These are phyloP conservation scores for Acromyrmex echinatior DNA, from an alignment of 1,140 invertebrate genomes.

Conservation along the genomic window DNA sequence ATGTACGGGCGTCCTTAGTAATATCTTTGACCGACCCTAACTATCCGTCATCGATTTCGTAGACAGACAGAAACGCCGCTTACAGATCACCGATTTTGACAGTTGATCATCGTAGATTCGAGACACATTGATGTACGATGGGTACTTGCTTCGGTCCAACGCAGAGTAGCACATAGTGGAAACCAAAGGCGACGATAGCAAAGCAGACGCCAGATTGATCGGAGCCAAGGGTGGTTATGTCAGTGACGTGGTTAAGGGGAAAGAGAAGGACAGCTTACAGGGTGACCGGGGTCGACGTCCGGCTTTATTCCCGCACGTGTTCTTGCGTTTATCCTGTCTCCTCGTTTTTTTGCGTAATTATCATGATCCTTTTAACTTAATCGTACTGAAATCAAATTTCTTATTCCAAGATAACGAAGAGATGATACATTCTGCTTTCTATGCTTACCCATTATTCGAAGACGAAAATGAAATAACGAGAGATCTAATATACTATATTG, in stretches of 20 bases:
- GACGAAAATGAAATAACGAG: background rate
- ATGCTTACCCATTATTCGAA: background rate
- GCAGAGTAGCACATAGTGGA: slow-evolving; percentile 59
- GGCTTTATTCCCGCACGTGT: slow-evolving; percentile 67
- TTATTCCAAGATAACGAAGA: background rate
- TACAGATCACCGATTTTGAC: slow-evolving; percentile 75
- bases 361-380: background rate
- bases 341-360: background rate
- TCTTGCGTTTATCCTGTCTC: slow-evolving; percentile 61
- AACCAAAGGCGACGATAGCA: slow-evolving; percentile 62
- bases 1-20: slow-evolving; percentile 13
- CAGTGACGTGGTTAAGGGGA: slow-evolving; percentile 71
- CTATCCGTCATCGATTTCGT: slow-evolving; percentile 70
- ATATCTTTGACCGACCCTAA: slow-evolving; percentile 50
- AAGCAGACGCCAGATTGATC: slow-evolving; percentile 78
- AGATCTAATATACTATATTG: background rate
- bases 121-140: slow-evolving; percentile 73
- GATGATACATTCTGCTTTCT: background rate
- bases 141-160: slow-evolving; percentile 33
- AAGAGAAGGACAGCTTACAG: slow-evolving; percentile 68
- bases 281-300: slow-evolving; percentile 74
- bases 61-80: slow-evolving; percentile 48
- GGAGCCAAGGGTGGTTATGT: slow-evolving; percentile 77
- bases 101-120: slow-evolving; percentile 65
- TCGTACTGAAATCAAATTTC: slow-evolving; percentile 32